Evolutionary conservation across 2,113 vertebrate genomes (phyloP).

Genomic region (Nycticryphes semicollaris): DNA sequence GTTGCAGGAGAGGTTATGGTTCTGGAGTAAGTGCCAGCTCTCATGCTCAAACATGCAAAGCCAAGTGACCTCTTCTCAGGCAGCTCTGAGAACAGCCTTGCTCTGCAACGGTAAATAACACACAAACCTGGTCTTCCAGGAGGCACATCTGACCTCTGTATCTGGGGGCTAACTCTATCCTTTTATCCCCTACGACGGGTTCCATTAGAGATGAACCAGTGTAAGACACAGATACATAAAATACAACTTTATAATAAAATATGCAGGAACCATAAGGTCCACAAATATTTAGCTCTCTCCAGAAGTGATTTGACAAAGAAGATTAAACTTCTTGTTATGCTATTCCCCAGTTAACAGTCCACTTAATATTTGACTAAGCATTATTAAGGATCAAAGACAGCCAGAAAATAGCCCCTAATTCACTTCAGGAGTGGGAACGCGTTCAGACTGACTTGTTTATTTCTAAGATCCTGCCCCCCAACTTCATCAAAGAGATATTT

Average conservation of each 20-base stretch:
- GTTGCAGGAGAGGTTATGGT: neutral
- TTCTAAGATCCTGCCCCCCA: neutral
- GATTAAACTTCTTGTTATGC: neutral
- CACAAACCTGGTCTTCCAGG: neutral
- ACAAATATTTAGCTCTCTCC: constrained; percentile 2
- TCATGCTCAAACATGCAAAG: too few species aligned
- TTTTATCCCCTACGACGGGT: neutral
- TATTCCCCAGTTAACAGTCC: constrained; percentile 14
- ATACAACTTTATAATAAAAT: neutral
- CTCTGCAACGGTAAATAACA: neutral
- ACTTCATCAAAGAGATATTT: neutral
- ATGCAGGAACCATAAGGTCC: neutral
- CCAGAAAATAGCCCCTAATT: constrained; percentile 16
- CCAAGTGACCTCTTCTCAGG: neutral
- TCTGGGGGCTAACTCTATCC: neutral
- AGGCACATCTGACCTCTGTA: neutral
- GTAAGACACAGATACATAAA: neutral
- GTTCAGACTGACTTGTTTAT: neutral
- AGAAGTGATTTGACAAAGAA: constrained; percentile 19
- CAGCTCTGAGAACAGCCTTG: neutral
- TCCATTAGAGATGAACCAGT: neutral
- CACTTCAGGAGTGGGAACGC: neutral
- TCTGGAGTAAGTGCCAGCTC: neutral
- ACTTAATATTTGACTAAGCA: constrained; percentile 31
- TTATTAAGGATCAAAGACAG: neutral